Base-by-base conservation (phyloP, 1,140 invertebrate species). In the Acromyrmex charruanus region DNA sequence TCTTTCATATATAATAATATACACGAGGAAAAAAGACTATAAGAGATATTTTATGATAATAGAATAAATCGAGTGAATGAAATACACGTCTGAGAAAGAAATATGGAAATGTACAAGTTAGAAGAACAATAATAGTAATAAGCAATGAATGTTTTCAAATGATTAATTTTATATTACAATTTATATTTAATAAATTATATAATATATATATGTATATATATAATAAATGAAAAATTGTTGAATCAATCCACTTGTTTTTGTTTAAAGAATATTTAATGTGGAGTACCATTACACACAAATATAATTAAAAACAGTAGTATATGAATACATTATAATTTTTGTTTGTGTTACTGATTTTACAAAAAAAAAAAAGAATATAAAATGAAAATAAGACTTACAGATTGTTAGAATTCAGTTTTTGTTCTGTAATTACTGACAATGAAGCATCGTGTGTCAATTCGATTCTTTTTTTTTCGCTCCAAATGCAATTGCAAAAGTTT, bases 391-490 rank as follows among this genome's bases (percentile, higher is more conserved):
- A 74, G 14, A 18, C 4, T 55, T 55, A 12, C 10, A 35, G 28
- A 35, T 55, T 9, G 9, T 74, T 55, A 31, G 18, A 18, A 31
- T 35, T 58, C 3, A 35, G 28, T 2, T 53, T 75, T 16, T 28
- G 12, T 1, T 80, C 21, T 68, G 14, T 35, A 49, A 16, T 49
- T 44, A 53, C 18, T 68, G 4, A 65, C 58, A 39, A 39, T 61
- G 49, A 77, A 61, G 25, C 58, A 44, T 9, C 74, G 35, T 21
- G 44, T 21, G 75, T 66, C 39, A 66, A 44, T 12, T 79, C 31
- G n/a, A 68, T 53, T 49, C 28, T 66, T 65, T 35, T 79, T 28
- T 28, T 79, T 69, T 49, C 28, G 25, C 63, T 68, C 28, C 39
- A n/a, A 49, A 68, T 31, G 28, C 63, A 68, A 55, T n/a, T 66